Conservation (phyloP, 2,113 vertebrate genomes). For the Pan paniscus region DNA sequence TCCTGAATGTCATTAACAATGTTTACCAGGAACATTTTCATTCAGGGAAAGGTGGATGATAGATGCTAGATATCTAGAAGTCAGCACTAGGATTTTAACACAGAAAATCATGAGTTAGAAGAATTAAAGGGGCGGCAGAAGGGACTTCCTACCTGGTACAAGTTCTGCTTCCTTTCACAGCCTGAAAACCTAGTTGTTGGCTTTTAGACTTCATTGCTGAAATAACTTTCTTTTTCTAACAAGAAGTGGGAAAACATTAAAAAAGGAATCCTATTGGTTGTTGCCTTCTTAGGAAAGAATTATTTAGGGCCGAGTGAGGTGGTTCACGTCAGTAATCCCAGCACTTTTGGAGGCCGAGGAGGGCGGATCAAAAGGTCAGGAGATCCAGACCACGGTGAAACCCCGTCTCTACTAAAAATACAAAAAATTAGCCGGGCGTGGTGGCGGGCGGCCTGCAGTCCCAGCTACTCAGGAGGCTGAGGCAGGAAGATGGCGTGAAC, state of each 20-base stretch:
- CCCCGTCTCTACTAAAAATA: no score
- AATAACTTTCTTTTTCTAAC: slow-evolving; percentile 67
- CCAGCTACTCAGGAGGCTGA: no score
- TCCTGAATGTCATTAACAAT: slow-evolving; percentile 78
- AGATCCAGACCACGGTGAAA: no score
- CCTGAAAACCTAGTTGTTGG: slow-evolving; percentile 74
- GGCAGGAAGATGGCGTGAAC: no score
- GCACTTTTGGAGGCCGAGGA: no score
- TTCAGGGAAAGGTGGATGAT: slow-evolving; percentile 50
- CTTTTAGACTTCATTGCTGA: slow-evolving; percentile 77
- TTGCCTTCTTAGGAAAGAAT: slow-evolving; percentile 76
- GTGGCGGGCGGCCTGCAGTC: no score
- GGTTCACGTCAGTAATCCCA: no score
- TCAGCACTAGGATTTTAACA: slow-evolving; percentile 65
- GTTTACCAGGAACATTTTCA: slow-evolving; percentile 70
- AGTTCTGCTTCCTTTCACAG: slow-evolving; percentile 82
- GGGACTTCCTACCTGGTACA: slow-evolving; percentile 81
- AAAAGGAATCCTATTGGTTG: slow-evolving; percentile 59
- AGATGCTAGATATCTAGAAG: slow-evolving; percentile 69
- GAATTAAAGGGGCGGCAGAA: slow-evolving; percentile 78
- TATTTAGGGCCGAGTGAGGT: slow-evolving; percentile 27
- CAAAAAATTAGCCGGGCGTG: no score
- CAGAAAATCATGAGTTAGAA: slow-evolving; percentile 73
- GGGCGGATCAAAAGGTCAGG: no score
- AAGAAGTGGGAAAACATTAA: slow-evolving; percentile 40